phyloP scores from a whole-genome alignment of 2,888 invertebrate genomes.

The Caenorhabditis imperialis region DNA sequence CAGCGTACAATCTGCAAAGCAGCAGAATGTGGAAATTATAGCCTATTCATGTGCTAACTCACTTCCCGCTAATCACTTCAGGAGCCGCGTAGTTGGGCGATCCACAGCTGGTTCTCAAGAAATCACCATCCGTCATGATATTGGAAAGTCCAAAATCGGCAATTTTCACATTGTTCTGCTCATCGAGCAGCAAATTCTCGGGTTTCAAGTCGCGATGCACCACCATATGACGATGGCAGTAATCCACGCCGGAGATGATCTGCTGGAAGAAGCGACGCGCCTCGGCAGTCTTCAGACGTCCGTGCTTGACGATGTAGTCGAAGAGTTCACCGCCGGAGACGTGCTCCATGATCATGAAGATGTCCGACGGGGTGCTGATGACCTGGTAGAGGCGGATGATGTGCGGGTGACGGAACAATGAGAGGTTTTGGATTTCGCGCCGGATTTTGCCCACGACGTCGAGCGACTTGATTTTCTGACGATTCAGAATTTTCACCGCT shows the following conservation, averaged over 20 bases:
- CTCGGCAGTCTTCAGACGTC: constrained; percentile 93
- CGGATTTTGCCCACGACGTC: constrained; percentile 99
- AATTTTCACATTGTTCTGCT: constrained; percentile 90
- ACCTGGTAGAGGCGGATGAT: constrained; percentile 97
- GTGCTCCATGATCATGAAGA: constrained; percentile 99
- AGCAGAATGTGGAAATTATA: too few species aligned
- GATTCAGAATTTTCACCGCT: constrained; percentile 96
- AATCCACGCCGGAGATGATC: constrained; percentile 91
- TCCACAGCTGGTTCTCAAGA: constrained; percentile 96
- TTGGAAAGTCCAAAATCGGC: constrained; percentile 94
- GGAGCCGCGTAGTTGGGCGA: constrained; percentile 99
- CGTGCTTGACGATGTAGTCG: constrained; percentile 99
- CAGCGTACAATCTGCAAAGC: constrained; percentile 87
- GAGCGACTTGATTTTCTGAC: constrained; percentile 97
- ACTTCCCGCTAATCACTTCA: constrained; percentile 97
- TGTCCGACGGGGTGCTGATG: constrained; percentile 98
- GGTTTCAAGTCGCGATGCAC: constrained; percentile 90
- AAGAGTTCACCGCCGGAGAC: constrained; percentile 98
- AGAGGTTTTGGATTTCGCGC: constrained; percentile 97
- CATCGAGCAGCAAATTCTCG: constrained; percentile 85
- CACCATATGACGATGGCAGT: constrained; percentile 99
- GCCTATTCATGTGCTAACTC: constrained; percentile 37
- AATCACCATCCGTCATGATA: constrained; percentile 99
- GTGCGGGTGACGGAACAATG: constrained; percentile 98
- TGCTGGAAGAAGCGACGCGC: constrained; percentile 98